These are phyloP conservation scores for Clarias pachynema DNA, from an alignment of 2,797 vertebrate species.

Conservation along the genomic window DNA sequence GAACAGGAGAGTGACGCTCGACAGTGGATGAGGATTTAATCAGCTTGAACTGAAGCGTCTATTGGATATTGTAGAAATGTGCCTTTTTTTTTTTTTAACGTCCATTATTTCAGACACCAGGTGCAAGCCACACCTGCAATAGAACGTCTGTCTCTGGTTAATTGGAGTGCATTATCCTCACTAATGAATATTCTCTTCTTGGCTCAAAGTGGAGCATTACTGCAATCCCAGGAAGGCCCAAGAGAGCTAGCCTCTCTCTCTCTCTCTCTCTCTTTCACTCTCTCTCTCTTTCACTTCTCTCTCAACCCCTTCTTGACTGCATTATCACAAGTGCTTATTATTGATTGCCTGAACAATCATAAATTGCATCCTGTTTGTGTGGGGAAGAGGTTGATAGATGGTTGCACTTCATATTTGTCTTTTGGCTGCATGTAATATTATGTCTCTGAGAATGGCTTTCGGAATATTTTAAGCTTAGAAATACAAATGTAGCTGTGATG, in stretches of 20 bases:
- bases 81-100: not conserved
- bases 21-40: slow-evolving; percentile 52
- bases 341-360: slow-evolving; percentile 57
- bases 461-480: slow-evolving; percentile 9
- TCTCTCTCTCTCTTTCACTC: not conserved
- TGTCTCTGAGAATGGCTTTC: not conserved
- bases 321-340: slow-evolving; percentile 54
- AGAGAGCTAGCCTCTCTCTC: slow-evolving; percentile 66
- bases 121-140: slow-evolving; percentile 74
- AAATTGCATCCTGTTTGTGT: slow-evolving; percentile 47
- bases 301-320: slow-evolving; percentile 51
- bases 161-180: slow-evolving; percentile 74
- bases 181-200: slow-evolving; percentile 77
- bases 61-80: not conserved
- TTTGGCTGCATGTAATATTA: not conserved
- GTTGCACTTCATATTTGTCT: slow-evolving; percentile 6
- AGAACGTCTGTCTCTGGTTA: slow-evolving; percentile 64
- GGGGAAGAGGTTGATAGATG: slow-evolving; percentile 32
- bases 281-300: slow-evolving; percentile 62
- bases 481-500: slow-evolving; percentile 6
- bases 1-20: slow-evolving; percentile 48
- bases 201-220: slow-evolving; percentile 78
- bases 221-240: slow-evolving; percentile 61
- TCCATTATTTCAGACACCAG: slow-evolving; percentile 65
- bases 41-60: slow-evolving; percentile 38